Evolutionary conservation across 2,888 invertebrate genomes (phyloP).

Genomic region (Limenitis camilla): DNA sequence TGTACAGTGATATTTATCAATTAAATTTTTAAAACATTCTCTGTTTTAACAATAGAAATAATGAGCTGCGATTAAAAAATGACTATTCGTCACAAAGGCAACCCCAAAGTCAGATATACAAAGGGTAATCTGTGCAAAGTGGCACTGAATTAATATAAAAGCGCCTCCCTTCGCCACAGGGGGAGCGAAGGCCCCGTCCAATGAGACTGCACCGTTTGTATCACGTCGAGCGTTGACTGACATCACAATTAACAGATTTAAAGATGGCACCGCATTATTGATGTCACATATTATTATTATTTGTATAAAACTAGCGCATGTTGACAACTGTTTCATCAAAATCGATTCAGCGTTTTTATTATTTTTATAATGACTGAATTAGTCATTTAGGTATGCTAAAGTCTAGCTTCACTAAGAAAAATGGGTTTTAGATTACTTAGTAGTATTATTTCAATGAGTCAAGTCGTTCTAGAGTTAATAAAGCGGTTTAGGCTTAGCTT

Average conservation of each 20-base stretch:
- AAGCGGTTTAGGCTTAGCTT: no score
- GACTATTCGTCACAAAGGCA: slow-evolving; percentile 62
- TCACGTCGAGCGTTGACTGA: slow-evolving; percentile 46
- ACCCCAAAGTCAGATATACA: slow-evolving; percentile 65
- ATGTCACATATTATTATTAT: slow-evolving; percentile 31
- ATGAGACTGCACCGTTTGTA: slow-evolving; percentile 34
- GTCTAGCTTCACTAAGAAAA: no score
- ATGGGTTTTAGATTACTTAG: no score
- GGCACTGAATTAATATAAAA: slow-evolving; percentile 53
- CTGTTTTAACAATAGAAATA: slow-evolving; percentile 31
- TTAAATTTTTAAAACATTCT: slow-evolving; percentile 24
- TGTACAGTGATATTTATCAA: slow-evolving; percentile 19
- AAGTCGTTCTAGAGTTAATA: no score
- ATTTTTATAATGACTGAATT: no score
- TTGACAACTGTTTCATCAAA: no score
- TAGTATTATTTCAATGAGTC: no score
- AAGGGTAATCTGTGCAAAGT: slow-evolving; percentile 71
- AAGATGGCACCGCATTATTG: slow-evolving; percentile 56
- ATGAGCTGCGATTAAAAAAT: slow-evolving; percentile 56
- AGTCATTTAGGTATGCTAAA: no score
- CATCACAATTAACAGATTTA: slow-evolving; percentile 39
- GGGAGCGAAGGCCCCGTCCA: slow-evolving; percentile 35
- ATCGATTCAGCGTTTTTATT: no score
- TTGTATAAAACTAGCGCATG: neutral
- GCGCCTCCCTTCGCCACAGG: slow-evolving; percentile 41